Base-by-base conservation (phyloP, 2,888 invertebrate species). In the Bombylius major region DNA sequence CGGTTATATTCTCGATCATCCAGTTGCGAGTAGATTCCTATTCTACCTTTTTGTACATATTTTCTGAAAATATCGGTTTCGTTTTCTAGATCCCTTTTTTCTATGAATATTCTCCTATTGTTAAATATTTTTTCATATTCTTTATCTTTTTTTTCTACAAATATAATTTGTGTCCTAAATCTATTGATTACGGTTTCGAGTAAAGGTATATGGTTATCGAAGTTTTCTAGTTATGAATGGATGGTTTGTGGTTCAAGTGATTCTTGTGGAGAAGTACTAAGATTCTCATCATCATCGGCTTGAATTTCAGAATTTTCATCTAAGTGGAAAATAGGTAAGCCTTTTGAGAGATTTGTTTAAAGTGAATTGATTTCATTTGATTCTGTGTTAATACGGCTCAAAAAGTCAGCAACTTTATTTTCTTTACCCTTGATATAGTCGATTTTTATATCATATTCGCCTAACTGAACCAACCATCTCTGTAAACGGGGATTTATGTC, bases 131-230 rank as follows among this genome's bases (percentile, higher is more conserved):
- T 23, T 23, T 23, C 23, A 3, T 23, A 46, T 39, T 53, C 53
- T 8, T 14, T 50, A 32, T 53, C 46, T 50, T 52, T 52, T 11
- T 46, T 32, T 54, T 57, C 54, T 47, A 47, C 51, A 5, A 57
- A 39, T 9, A 39, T 39, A 9, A 39, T 39, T 39, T 39, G 39
- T 1, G 39, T 39, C 49, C 34, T 52, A 42, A 57, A 54, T 12
- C 57, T 50, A 23, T 57, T 54, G 3, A 57, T 51, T 11, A 54
- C 51, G n/a, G 54, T 54, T 12, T 54, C 57, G 4, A 57, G 42
- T 3, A 53, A 12, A 6, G 54, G 57, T 36, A 54, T 50, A 39
- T 53, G 57, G 31, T 54, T 39, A 14, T 48, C 47, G 6, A 53
- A 31, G 7, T 53, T 39, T 13, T 56, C 48, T 42, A 49, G 46